These are phyloP conservation scores for Knipowitschia caucasica DNA, from an alignment of 2,797 vertebrate genomes.

Conservation along the genomic window DNA sequence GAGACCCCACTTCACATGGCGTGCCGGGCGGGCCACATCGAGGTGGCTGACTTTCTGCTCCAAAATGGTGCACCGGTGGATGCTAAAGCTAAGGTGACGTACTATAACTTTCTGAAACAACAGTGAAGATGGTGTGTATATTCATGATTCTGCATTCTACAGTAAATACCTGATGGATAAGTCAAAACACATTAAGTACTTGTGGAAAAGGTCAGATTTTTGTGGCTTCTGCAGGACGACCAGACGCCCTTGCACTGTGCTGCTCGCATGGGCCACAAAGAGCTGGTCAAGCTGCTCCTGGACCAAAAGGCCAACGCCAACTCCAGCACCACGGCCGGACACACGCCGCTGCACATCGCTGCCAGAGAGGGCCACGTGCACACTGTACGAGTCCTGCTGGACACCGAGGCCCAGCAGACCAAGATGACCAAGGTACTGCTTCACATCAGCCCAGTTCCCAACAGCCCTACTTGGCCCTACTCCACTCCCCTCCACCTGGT, in stretches of 20 bases:
- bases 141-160: too few relatives aligned
- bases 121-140: too few relatives aligned
- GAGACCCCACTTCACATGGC: slow-evolving; percentile 97
- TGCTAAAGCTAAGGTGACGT: slow-evolving; percentile 89
- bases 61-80: slow-evolving; percentile 92
- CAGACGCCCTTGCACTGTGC: slow-evolving; percentile 95
- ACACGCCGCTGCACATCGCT: slow-evolving; percentile 88
- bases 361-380: slow-evolving; percentile 88
- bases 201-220: too few relatives aligned
- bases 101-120: too few relatives aligned
- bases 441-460: too few relatives aligned
- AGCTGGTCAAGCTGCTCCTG: slow-evolving; percentile 87
- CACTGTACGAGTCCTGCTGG: slow-evolving; percentile 83
- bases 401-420: slow-evolving; percentile 88
- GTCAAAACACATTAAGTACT: too few relatives aligned
- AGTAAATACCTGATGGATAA: too few relatives aligned
- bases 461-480: too few relatives aligned
- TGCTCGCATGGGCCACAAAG: slow-evolving; percentile 87
- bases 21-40: slow-evolving; percentile 88
- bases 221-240: slow-evolving; percentile 80
- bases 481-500: too few relatives aligned
- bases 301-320: slow-evolving; percentile 87
- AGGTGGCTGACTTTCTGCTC: slow-evolving; percentile 94
- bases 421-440: slow-evolving; percentile 92
- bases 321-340: slow-evolving; percentile 89